A percentile compares a stretch with the other conserved stretches of the same genome.
phyloP scores from a whole-genome alignment of 2,113 vertebrate genomes.

The Corydoras sp. region DNA sequence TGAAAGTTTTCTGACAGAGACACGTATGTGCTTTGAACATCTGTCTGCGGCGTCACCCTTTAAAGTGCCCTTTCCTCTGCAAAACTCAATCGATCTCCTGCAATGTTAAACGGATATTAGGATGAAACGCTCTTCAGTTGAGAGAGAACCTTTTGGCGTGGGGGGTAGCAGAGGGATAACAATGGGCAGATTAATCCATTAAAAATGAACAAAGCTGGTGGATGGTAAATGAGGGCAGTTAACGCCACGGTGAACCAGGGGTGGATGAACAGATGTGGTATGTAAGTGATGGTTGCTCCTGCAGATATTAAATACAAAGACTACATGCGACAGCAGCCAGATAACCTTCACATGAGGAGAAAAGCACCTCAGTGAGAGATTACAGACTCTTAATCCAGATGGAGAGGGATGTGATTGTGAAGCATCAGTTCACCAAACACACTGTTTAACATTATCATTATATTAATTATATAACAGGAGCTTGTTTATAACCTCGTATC shows the following conservation, averaged over 20 bases:
- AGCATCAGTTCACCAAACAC: neutral
- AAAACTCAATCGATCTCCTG: slow-evolving; percentile 47
- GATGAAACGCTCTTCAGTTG: slow-evolving; percentile 41
- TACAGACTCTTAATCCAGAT: slow-evolving; percentile 59
- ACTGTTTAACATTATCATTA: slow-evolving; percentile 30
- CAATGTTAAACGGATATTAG: slow-evolving; percentile 48
- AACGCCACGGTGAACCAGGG: slow-evolving; percentile 60
- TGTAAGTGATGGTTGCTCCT: slow-evolving; percentile 60
- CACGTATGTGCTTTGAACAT: slow-evolving; percentile 46
- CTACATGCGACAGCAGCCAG: slow-evolving; percentile 57
- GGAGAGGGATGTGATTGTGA: slow-evolving; percentile 46
- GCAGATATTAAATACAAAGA: slow-evolving; percentile 61
- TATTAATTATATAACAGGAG: slow-evolving; percentile 21
- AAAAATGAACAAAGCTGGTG: slow-evolving; percentile 48
- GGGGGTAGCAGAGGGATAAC: slow-evolving; percentile 36
- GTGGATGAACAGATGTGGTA: slow-evolving; percentile 63
- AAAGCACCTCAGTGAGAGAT: slow-evolving; percentile 55
- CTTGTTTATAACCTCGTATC: neutral
- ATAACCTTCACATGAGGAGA: slow-evolving; percentile 63
- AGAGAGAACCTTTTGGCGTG: slow-evolving; percentile 50
- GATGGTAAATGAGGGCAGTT: slow-evolving; percentile 60
- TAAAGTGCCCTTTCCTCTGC: slow-evolving; percentile 16
- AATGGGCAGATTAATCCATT: slow-evolving; percentile 10
- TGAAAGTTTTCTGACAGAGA: slow-evolving; percentile 31
- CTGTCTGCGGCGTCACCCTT: slow-evolving; percentile 43